phyloP scores from a whole-genome alignment of 2,113 vertebrate species.

The Phylloscopus trochilus region DNA sequence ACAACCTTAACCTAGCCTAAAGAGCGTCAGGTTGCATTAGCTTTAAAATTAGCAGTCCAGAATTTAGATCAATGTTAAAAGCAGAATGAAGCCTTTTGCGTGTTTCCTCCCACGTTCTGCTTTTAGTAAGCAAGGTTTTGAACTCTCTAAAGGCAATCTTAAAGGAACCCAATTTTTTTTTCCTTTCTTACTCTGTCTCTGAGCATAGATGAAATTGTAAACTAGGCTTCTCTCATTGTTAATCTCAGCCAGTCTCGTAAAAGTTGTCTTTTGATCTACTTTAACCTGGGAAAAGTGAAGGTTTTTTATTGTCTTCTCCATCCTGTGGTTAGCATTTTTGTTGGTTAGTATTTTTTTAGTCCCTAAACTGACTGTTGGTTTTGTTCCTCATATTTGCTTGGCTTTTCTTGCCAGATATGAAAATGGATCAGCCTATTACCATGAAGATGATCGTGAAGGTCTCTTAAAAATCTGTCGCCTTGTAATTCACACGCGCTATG shows the following conservation, averaged over 20 bases:
- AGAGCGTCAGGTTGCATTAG: neutral
- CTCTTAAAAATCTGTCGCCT: conserved; percentile 90
- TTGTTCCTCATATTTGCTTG: neutral
- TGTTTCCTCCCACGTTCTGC: neutral
- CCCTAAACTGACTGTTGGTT: neutral
- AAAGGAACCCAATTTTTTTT: neutral
- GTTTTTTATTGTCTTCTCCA: neutral
- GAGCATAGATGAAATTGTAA: neutral
- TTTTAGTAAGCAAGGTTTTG: neutral
- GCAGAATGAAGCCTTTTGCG: neutral
- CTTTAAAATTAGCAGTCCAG: neutral
- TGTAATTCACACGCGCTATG: conserved; percentile 87
- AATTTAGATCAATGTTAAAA: neutral
- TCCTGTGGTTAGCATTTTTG: neutral
- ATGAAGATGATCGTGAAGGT: conserved; percentile 93
- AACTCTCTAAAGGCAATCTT: neutral
- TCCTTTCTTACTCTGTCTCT: neutral
- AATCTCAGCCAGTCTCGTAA: neutral
- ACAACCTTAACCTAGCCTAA: neutral
- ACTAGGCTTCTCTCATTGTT: neutral
- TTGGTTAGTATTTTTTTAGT: neutral
- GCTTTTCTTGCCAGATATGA: conserved; percentile 84
- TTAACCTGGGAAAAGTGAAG: neutral
- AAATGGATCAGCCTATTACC: conserved; percentile 93
- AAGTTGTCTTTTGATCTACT: neutral